Evolutionary conservation across 2,797 vertebrate genomes (phyloP), one percentile per base, ranked within the genome.

Genomic region (Mus caroli): DNA sequence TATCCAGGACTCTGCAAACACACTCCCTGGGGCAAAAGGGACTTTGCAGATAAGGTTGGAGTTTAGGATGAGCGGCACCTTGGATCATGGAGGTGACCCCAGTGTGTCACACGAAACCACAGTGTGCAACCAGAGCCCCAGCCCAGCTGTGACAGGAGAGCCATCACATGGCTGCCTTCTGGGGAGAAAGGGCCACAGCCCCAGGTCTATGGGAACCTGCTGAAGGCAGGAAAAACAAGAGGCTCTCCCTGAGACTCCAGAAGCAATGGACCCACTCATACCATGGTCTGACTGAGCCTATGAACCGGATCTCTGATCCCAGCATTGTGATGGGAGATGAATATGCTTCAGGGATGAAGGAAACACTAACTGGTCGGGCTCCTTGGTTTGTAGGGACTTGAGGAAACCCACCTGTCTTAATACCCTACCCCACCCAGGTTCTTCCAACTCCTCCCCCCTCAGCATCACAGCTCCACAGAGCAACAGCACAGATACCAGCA

Each of bases 51-150:
- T 15, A 2, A 34, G 40, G 13, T 19, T n/a, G 6, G 37, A 14
- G n/a, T 17, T 14, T 34, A 62, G 67, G 22, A 31, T 0, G 40
- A 67, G 31, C 37, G 40, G 26, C 3, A 19, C 15, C 87, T 43
- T 1, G 0, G n/a, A 17, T 43, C 15, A 26, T 10, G 34, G 11
- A 24, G 10, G 87, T n/a, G 19, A 52, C 40, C 43, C n/a, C 80
- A 10, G 0, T 0, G 26, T 40, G 4, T 0, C 75, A 26, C 43
- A n/a, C 2, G 4, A 5, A 43, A 12, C 34, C 67, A 64, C 26
- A 11, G 17, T 1, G 14, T 71, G 75, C 17, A 34, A 46, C 15
- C 22, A 8, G 37, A 69, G 62, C 54, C 37, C 58, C 28, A 19
- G 17, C 79, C 54, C 14, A 52, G 75, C 67, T 20, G 28, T 34